These are phyloP conservation scores for Solenopsis invicta DNA, from an alignment of 1,140 invertebrate species.

Conservation along the genomic window DNA sequence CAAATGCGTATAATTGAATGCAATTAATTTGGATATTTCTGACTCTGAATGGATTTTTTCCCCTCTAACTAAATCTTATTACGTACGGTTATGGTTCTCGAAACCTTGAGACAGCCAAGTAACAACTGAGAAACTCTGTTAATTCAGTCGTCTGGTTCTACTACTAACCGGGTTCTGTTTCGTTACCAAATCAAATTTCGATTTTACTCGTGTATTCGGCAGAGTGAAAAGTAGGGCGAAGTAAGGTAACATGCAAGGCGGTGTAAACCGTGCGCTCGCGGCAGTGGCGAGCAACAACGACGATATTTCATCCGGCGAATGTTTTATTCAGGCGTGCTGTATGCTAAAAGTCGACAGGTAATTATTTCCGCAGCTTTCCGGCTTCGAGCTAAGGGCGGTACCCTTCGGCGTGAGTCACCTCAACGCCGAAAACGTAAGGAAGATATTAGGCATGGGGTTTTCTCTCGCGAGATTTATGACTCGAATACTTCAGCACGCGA, in stretches of 20 bases:
- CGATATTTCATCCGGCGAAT: constrained; percentile 57
- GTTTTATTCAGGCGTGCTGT: constrained; percentile 39
- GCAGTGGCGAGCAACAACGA: constrained; percentile 16
- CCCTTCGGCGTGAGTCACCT: constrained; percentile 12
- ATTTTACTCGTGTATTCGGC: constrained; percentile 46
- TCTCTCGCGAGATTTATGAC: constrained; percentile 63
- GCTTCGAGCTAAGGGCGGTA: constrained; percentile 16
- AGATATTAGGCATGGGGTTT: constrained; percentile 70
- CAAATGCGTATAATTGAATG: constrained; percentile 51
- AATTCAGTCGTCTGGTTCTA: not conserved
- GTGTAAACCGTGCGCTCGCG: constrained; percentile 18
- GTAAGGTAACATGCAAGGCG: constrained; percentile 27
- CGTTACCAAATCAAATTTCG: constrained; percentile 20
- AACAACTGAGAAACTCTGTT: not conserved
- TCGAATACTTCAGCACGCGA: constrained; percentile 70
- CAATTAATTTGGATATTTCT: constrained; percentile 50
- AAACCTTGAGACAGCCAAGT: not conserved
- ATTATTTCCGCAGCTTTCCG: constrained; percentile 66
- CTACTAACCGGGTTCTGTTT: not conserved
- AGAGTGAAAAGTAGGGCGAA: constrained; percentile 38
- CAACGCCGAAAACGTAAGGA: constrained; percentile 59
- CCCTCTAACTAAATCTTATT: constrained; percentile 62
- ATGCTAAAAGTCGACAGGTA: constrained; percentile 62
- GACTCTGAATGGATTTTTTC: not conserved
- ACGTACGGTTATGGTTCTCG: constrained; percentile 14